Conservation (phyloP, 2,888 invertebrate species). For the Odiellus spinosus region DNA sequence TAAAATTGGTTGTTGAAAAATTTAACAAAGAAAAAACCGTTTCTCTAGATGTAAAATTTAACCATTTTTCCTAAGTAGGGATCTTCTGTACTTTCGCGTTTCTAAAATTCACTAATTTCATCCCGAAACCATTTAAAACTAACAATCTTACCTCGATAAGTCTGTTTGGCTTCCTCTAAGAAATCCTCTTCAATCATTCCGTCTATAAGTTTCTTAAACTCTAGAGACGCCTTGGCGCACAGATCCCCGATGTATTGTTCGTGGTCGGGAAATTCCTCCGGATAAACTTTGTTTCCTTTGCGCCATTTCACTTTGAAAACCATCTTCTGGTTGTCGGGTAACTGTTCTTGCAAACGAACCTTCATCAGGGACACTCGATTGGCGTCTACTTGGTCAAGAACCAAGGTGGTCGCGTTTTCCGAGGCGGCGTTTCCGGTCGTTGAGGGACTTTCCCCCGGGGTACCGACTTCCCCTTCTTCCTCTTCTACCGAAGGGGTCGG, state of each 20-base stretch:
- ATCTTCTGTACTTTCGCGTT: too few relatives aligned
- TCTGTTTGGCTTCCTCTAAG: slow-evolving; percentile 12
- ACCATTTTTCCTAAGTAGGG: too few relatives aligned
- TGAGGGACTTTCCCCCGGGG: slow-evolving; percentile 19
- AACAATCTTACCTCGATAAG: slow-evolving; percentile 15
- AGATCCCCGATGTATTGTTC: slow-evolving; percentile 46
- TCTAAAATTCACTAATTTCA: too few relatives aligned
- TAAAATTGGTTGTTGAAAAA: too few relatives aligned
- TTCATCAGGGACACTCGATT: slow-evolving; percentile 9
- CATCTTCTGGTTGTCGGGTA: slow-evolving; percentile 26
- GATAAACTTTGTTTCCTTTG: slow-evolving; percentile 23
- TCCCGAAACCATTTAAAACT: too few relatives aligned
- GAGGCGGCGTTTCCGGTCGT: neutral
- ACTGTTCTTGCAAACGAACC: slow-evolving; percentile 13
- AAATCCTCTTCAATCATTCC: slow-evolving; percentile 48
- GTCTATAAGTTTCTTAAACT: slow-evolving; percentile 50
- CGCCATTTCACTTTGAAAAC: slow-evolving; percentile 38
- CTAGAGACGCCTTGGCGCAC: slow-evolving; percentile 46
- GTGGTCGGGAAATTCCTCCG: slow-evolving; percentile 36
- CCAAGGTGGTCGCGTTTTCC: neutral
- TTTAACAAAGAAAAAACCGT: too few relatives aligned
- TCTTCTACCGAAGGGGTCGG: slow-evolving; percentile 35
- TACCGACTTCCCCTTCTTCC: slow-evolving; percentile 20
- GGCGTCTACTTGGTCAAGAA: neutral
- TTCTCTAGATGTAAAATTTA: too few relatives aligned